These are phyloP conservation scores for Molorchus minor DNA, from an alignment of 2,888 invertebrate species.

Conservation along the genomic window DNA sequence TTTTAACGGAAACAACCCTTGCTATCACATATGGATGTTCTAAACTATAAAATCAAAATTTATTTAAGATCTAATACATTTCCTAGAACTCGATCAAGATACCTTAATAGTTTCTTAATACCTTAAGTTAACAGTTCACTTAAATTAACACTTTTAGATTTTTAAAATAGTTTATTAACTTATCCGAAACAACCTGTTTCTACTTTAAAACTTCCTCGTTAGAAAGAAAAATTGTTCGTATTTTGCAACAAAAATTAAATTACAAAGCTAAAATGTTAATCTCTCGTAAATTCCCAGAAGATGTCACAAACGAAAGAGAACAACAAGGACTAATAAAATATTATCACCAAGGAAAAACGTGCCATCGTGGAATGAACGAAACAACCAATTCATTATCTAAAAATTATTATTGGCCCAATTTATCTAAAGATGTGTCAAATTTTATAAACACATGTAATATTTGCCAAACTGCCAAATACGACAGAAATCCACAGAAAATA, in stretches of 20 bases:
- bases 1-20: too few relatives aligned
- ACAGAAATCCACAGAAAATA: conserved; percentile 3
- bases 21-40: too few relatives aligned
- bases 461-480: conserved; percentile 7
- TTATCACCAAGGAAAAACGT: conserved; percentile 19
- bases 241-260: background rate
- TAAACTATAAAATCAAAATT: too few relatives aligned
- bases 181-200: background rate
- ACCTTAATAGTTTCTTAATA: too few relatives aligned
- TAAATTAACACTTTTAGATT: background rate
- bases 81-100: too few relatives aligned
- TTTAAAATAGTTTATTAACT: background rate
- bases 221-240: background rate
- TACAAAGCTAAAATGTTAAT: background rate
- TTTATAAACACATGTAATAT: conserved; percentile 8
- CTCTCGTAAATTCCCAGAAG: background rate
- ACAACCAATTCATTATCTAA: conserved; percentile 1
- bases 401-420: conserved; percentile 8
- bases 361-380: conserved; percentile 18
- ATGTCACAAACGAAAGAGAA: background rate
- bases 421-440: conserved; percentile 1
- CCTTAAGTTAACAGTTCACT: background rate
- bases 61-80: too few relatives aligned
- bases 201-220: background rate
- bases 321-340: conserved; percentile 14